Percentiles rank a stretch among this genome's conserved stretches.
These are phyloP conservation scores for Rhamnusium bicolor DNA, from an alignment of 2,888 invertebrate species.

Conservation along the genomic window DNA sequence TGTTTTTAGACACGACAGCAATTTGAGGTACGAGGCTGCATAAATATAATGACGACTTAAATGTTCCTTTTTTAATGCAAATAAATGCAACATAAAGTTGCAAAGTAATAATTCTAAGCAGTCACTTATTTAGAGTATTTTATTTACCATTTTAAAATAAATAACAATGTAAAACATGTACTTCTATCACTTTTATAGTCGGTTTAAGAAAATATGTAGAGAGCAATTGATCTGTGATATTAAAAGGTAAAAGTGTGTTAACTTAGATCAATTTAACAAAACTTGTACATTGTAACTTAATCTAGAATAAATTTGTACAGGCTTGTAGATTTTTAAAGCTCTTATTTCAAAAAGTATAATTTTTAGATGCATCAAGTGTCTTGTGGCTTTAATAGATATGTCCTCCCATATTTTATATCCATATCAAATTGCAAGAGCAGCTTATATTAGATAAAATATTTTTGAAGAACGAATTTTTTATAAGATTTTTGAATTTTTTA, in stretches of 20 bases:
- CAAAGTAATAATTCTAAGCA: too few relatives aligned
- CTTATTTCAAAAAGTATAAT: constrained; percentile 28
- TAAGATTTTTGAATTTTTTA: constrained; percentile 60
- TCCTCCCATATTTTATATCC: constrained; percentile 54
- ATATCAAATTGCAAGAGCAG: constrained; percentile 46
- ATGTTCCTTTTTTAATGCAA: too few relatives aligned
- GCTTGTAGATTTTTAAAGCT: constrained; percentile 39
- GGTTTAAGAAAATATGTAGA: constrained; percentile 35
- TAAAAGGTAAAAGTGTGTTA: constrained; percentile 56
- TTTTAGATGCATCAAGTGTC: constrained; percentile 48
- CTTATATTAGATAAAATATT: constrained; percentile 36
- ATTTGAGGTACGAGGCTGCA: too few relatives aligned
- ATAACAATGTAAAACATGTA: too few relatives aligned
- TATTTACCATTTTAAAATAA: too few relatives aligned
- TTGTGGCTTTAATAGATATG: constrained; percentile 63
- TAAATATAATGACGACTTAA: too few relatives aligned
- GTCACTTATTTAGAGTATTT: too few relatives aligned
- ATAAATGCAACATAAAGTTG: too few relatives aligned
- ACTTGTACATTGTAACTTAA: constrained; percentile 44
- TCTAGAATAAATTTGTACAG: constrained; percentile 24
- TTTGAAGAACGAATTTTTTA: constrained; percentile 48
- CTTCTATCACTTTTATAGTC: too few relatives aligned
- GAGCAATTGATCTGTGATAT: constrained; percentile 60
- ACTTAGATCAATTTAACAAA: constrained; percentile 56
- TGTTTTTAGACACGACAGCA: too few relatives aligned